phyloP scores from a whole-genome alignment of 2,888 invertebrate species.

The Hemithea aestivaria region DNA sequence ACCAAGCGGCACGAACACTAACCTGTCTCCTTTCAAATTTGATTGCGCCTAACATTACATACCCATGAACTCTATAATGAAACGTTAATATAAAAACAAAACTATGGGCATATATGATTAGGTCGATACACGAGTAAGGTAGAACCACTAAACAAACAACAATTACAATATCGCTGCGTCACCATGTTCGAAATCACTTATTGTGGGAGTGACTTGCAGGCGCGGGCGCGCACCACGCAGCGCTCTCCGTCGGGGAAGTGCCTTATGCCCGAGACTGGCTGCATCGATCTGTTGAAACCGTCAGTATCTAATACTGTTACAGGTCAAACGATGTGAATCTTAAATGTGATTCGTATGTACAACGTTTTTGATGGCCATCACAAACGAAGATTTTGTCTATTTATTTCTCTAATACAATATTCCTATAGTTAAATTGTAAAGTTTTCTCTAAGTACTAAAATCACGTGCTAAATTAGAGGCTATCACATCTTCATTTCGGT shows the following conservation, averaged over 20 bases:
- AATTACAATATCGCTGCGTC: slow-evolving; percentile 73
- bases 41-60: slow-evolving; percentile 76
- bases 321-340: not conserved
- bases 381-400: too few relatives aligned
- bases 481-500: too few relatives aligned
- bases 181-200: slow-evolving; percentile 77
- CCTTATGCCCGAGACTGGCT: slow-evolving; percentile 53
- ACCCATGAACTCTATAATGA: slow-evolving; percentile 78
- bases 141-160: slow-evolving; percentile 78
- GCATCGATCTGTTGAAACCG: slow-evolving; percentile 7
- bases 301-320: slow-evolving; percentile 2
- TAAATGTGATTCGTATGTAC: not conserved
- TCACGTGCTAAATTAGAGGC: too few relatives aligned
- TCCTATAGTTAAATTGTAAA: too few relatives aligned
- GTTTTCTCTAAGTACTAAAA: too few relatives aligned
- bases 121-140: slow-evolving; percentile 77
- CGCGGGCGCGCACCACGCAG: slow-evolving; percentile 7
- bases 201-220: slow-evolving; percentile 74
- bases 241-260: slow-evolving; percentile 36
- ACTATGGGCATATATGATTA: slow-evolving; percentile 78
- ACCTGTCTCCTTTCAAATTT: slow-evolving; percentile 77
- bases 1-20: slow-evolving; percentile 60
- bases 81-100: slow-evolving; percentile 76
- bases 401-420: too few relatives aligned
- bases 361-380: too few relatives aligned